Base-by-base conservation (phyloP, 2,113 vertebrate species). In the Origma solitaria region DNA sequence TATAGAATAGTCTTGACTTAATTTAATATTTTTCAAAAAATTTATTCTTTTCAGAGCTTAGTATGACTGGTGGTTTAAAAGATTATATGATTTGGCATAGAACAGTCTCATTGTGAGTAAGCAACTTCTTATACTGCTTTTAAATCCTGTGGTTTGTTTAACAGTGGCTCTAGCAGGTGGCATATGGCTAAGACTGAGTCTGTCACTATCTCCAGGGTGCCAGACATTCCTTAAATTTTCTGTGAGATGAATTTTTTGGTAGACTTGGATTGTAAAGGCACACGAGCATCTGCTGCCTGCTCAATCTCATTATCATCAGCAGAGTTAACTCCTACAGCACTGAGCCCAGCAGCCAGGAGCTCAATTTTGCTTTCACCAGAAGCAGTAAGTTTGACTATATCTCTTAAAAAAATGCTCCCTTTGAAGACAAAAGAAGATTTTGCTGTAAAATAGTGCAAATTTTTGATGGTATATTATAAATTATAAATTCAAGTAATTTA, bases 121-220 rank as follows among this genome's bases (percentile, higher is more conserved):
- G 97, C 94, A 98, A 98, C 98, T 98, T 97, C 71, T 93, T 88
- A 96, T 97, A 98, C 90, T 97, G 97, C 98, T 98, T 91, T 97
- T 97, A 97, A 92, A 96, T 88, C 88, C 97, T 93, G 51, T 20
- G 45, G 95, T 95, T 93, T 87, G 88, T 69, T 91, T 92, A 97
- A 99, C 98, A 99, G 99, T 98, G 95, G 96, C 96, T 98, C 40
- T 98, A 98, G 98, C 98, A 99, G 98, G 99, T 99, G 98, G 98
- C 98, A 98, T 98, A 97, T 97, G 97, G 97, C 89, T 93, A 69
- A 96, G 93, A 84, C 92, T 20, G 42, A 97, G 92, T 87, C 97
- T 96, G 31, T 95, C 91, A 27, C 85, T 86, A 97, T 81, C 97
- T 97, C 96, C 97, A 94, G 97, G 97, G 98, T 98, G 98, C 96